These are phyloP conservation scores for Myripristis murdjan DNA, from an alignment of 2,797 vertebrate genomes.

Conservation along the genomic window DNA sequence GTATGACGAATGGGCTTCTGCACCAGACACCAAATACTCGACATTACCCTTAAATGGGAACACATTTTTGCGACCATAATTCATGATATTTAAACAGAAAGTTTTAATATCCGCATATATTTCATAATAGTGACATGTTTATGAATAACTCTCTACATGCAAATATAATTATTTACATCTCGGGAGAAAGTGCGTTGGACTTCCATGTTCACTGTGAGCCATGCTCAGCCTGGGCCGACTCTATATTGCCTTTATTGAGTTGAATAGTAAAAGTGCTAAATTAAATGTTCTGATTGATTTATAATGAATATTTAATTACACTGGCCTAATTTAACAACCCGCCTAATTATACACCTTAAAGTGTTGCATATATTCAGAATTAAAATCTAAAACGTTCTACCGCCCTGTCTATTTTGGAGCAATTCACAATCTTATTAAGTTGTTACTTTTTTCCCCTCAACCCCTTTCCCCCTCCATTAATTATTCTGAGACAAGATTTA, in stretches of 20 bases:
- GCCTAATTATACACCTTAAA: not conserved
- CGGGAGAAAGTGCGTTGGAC: constrained; percentile 83
- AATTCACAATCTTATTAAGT: constrained; percentile 1
- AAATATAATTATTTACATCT: constrained; percentile 97
- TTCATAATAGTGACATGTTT: constrained; percentile 96
- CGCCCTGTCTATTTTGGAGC: not conserved
- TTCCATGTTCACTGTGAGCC: constrained; percentile 67
- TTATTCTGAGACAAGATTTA: constrained; percentile 17
- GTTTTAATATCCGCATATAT: constrained; percentile 97
- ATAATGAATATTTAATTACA: not conserved
- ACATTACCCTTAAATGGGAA: constrained; percentile 99
- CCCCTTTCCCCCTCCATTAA: constrained; percentile 2
- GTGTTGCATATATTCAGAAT: not conserved
- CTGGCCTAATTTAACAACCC: constrained; percentile 27
- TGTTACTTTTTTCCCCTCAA: not conserved
- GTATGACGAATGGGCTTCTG: constrained; percentile 97
- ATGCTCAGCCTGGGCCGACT: constrained; percentile 21
- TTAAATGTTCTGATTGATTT: constrained; percentile 20
- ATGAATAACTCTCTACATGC: constrained; percentile 95
- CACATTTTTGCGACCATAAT: constrained; percentile 97
- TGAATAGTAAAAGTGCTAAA: constrained; percentile 1
- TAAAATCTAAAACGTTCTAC: not conserved
- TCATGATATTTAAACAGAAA: constrained; percentile 99
- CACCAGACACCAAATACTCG: constrained; percentile 97
- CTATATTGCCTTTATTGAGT: not conserved